Base-by-base conservation (phyloP, 2,888 invertebrate species). In the Petrophora chlorosata region DNA sequence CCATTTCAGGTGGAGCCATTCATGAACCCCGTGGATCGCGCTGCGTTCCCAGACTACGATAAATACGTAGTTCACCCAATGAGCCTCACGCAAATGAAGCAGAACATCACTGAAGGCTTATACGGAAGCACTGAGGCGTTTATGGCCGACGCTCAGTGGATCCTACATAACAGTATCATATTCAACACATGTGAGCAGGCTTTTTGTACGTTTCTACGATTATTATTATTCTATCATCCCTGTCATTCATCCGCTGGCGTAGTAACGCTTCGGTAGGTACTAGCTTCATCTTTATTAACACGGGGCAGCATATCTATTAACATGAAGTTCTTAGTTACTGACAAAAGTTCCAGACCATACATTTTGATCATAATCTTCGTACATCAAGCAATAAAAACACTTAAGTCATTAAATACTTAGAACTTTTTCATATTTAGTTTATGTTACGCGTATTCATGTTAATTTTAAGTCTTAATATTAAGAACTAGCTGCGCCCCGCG, bases 51-150 rank as follows among this genome's bases (percentile, higher is more conserved):
- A 0, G 94, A 94, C 59, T 97, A 97, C 77, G 90, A 92, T 56
- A 95, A 95, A 64, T 96, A 95, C 70, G 94, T 98, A 28, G 93
- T 96, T 1, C 94, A 96, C 72, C 97, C 98, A 0, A 97, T 98
- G 94, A 96, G 97, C 73, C 91, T 98, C 28, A 88, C 92, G 9
- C 91, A 92, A 8, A 89, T 99, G 67, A 94, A 95, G 70, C 89
- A 93, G 44, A 96, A 97, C 78, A 95, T 98, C 35, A 90, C 91
- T 40, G 91, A 92, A 36, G 94, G 94, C 39, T 73, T 92, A 14
- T 98, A 97, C 82, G 95, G 95, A 8, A 96, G 95, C 74, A 95
- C 97, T 0, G 97, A 97, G 69, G 96, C 96, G 2, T 98, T 98
- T 82, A 90, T 96, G 44, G 94, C 96, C 0, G 98, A 98, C 80